Evolutionary conservation across 2,888 invertebrate genomes (phyloP), one percentile per base, ranked within the genome.

Genomic region (Lithosia quadra): DNA sequence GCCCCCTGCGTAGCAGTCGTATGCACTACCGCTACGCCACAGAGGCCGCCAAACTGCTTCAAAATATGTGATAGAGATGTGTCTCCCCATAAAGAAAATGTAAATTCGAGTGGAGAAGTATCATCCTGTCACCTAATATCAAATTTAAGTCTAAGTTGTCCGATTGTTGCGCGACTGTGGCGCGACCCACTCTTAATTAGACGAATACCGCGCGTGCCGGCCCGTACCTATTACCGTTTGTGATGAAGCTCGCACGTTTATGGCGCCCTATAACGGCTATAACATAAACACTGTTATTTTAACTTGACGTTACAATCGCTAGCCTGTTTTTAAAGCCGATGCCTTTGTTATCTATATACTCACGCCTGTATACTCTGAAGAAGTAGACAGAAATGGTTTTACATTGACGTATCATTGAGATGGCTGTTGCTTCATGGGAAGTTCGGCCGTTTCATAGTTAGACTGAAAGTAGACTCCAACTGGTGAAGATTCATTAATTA

Each of bases 201-300:
- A 65, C 59, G 65, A 59, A 65, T 49, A 15, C 65, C 65, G 21
- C 33, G 59, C 59, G 49, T 34, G 49, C 65, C 65, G n/a, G 28
- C 28, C 10, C 15, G 22, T 11, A 21, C 56, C 22, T 49, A 65
- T 65, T 58, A 65, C 58, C 65, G 43, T 34, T 65, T 43, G 34
- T 59, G 65, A 59, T 65, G 49, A 65, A 58, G 49, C 58, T 65
- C 59, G 49, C 59, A 4, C 21, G 59, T 49, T 59, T 53, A 58
- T 49, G 53, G 34, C 49, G 21, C 39, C 2, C 21, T 28, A 7
- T 24, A n/a, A 49, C 49, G 49, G n/a, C n/a, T 49, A n/a, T 7
- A 15, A 34, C 33, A 22, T 59, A 21, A 28, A 33, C 65, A 39
- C 34, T 24, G 28, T 56, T 56, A 33, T 64, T 58, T 34, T 63